Base-by-base conservation (phyloP, 2,888 invertebrate species). In the Kryphioiulus occultus region DNA sequence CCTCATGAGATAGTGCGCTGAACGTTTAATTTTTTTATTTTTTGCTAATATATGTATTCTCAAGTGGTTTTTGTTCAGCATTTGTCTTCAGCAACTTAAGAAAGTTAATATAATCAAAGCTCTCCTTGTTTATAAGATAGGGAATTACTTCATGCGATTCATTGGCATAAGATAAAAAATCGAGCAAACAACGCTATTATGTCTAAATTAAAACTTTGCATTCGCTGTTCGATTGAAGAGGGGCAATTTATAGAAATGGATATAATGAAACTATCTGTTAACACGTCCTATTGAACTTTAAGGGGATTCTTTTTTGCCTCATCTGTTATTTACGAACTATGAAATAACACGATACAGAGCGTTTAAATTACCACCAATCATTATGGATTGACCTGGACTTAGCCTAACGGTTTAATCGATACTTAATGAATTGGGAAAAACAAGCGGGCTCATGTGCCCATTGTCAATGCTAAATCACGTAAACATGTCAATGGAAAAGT, bases 21-120 rank as follows among this genome's bases (percentile, higher is more conserved):
- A 9, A 59, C n/a, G 59, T 22, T 59, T 59, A n/a, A 19, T n/a
- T 59, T 59, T 59, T 59, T 59, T 59, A 59, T 59, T n/a, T 59
- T 42, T 42, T 42, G 17, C n/a, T 59, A 59, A 59, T 59, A 59
- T 22, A 59, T 59, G 19, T 59, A 59, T 59, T 59, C 59, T 59
- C 59, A n/a, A 59, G 59, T 59, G 59, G 59, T 59, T 59, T 59
- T 59, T 59, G 59, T 59, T 59, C 59, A 59, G 59, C 59, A 59
- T 59, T 59, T 59, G 59, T 59, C 59, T 59, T 59, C 59, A 59
- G 59, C 59, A 59, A n/a, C 59, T 59, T 59, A n/a, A 59, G 59
- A 59, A 59, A 59, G 59, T 59, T 59, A 59, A 59, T 22, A 59
- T 59, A 59, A 59, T 59, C 59, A 59, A 59, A 59, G 59, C 59